Evolutionary conservation across 2,113 vertebrate genomes (phyloP).

Genomic region (Eretmochelys imbricata): DNA sequence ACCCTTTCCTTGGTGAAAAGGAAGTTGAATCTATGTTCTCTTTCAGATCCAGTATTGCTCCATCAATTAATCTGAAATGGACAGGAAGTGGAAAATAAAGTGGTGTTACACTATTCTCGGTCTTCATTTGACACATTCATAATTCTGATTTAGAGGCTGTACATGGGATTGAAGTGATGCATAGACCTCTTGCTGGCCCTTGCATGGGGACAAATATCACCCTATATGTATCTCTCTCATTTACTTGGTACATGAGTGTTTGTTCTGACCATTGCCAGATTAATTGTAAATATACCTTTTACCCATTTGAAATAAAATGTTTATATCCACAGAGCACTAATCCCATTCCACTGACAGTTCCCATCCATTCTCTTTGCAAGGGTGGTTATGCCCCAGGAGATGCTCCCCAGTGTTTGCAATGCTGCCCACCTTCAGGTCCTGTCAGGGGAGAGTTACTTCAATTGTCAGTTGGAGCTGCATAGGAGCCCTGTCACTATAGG

Average conservation of each 20-base stretch:
- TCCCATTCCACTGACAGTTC: not conserved
- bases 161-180: not conserved
- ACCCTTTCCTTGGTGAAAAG: not conserved
- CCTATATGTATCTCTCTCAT: not conserved
- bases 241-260: not conserved
- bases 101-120: not conserved
- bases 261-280: not conserved
- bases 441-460: not conserved
- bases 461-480: not conserved
- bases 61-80: not conserved
- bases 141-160: not conserved
- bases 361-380: not conserved
- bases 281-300: not conserved
- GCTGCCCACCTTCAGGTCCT: not conserved
- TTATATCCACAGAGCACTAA: not conserved
- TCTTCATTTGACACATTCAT: not conserved
- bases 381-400: not conserved
- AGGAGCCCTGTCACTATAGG: not conserved
- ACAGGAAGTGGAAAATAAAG: not conserved
- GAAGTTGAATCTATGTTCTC: not conserved
- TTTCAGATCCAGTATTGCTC: not conserved
- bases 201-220: not conserved
- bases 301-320: not conserved
- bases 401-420: not conserved
- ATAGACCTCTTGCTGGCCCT: not conserved